Evolutionary conservation across 2,797 vertebrate genomes (phyloP).

Genomic region (Bradypodion pumilum): DNA sequence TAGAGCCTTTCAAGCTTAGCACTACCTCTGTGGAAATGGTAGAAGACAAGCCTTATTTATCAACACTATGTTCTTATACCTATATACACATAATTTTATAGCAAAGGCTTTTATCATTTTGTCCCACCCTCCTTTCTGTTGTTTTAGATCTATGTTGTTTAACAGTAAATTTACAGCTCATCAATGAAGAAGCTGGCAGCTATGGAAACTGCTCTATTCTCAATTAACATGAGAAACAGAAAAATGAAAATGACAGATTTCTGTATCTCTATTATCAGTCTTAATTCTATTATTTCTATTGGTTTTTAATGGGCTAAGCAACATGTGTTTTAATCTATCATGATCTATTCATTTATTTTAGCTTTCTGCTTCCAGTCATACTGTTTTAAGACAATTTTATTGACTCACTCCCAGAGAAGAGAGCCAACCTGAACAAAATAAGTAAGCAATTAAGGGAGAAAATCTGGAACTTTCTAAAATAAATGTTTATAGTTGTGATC

Average conservation of each 20-base stretch:
- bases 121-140: no score
- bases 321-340: neutral
- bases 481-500: neutral
- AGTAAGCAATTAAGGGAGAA: neutral
- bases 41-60: neutral
- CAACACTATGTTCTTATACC: neutral
- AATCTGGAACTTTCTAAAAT: neutral
- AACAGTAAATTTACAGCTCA: neutral
- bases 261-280: neutral
- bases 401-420: neutral
- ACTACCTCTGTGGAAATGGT: neutral
- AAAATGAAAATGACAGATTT: neutral
- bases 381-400: neutral
- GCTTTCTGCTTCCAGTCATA: neutral
- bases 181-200: neutral
- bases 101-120: neutral
- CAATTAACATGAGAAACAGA: neutral
- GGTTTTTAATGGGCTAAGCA: no score
- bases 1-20: neutral
- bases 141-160: neutral
- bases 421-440: neutral
- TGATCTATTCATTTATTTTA: neutral
- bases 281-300: neutral
- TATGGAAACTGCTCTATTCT: neutral
- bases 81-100: neutral